Evolutionary conservation across 2,888 invertebrate species (phyloP).

Genomic region (Cantharis rufa): DNA sequence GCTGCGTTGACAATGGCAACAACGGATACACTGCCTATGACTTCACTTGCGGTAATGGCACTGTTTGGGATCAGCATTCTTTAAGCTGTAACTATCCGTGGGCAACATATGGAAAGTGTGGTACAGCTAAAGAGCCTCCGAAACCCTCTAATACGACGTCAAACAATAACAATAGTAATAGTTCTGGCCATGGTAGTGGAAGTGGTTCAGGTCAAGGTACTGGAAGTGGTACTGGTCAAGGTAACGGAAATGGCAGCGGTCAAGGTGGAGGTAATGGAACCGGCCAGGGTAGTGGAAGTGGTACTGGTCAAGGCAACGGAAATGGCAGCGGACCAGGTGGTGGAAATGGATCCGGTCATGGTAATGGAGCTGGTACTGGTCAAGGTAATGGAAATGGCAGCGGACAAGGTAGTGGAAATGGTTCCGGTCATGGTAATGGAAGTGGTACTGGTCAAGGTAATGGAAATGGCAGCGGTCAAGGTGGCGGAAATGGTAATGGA

Average conservation of each 20-base stretch:
- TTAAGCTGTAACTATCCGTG: constrained; percentile 66
- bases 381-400: constrained; percentile 1
- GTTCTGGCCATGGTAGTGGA: neutral
- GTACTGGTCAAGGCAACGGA: neutral
- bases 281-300: neutral
- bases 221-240: neutral
- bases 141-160: neutral
- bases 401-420: constrained; percentile 1
- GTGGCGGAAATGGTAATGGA: neutral
- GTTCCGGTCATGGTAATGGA: constrained; percentile 28
- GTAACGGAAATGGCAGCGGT: neutral
- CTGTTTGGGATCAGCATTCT: constrained; percentile 69
- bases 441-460: neutral
- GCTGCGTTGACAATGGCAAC: constrained; percentile 69
- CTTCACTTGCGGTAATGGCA: constrained; percentile 71
- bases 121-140: neutral
- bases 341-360: neutral
- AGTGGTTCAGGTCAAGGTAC: neutral
- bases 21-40: constrained; percentile 68
- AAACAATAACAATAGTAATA: neutral
- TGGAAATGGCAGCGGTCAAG: neutral
- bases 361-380: neutral
- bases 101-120: constrained; percentile 52
- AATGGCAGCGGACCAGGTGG: too few species aligned
- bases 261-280: neutral